Evolutionary conservation across 1,140 invertebrate species (phyloP).

Genomic region (Pseudomyrmex dendroicus): DNA sequence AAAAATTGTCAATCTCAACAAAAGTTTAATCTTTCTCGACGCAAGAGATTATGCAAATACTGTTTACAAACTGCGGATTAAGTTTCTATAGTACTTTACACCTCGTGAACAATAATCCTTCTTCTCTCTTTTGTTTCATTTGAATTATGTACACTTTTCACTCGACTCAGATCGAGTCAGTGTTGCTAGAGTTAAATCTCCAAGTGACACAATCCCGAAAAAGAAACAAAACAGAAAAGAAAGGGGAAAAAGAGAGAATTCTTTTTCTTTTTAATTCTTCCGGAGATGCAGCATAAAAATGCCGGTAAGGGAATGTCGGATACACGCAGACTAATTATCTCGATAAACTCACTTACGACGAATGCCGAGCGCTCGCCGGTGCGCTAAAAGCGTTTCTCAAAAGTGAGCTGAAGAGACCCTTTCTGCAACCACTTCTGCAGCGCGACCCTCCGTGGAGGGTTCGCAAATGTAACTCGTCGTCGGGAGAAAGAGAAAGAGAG

Average conservation of each 20-base stretch:
- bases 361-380: conserved; percentile 2
- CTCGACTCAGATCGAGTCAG: too few relatives aligned
- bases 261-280: background rate
- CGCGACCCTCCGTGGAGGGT: conserved; percentile 8
- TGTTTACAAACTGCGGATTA: background rate
- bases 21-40: background rate
- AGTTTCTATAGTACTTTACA: background rate
- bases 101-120: background rate
- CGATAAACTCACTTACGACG: conserved; percentile 36
- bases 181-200: too few relatives aligned
- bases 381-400: conserved; percentile 41
- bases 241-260: background rate
- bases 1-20: background rate
- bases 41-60: background rate
- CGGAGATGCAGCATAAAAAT: conserved; percentile 8
- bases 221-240: too few relatives aligned
- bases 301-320: conserved; percentile 1
- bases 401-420: conserved; percentile 31
- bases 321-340: conserved; percentile 42
- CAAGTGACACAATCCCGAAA: background rate
- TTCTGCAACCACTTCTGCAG: conserved; percentile 27
- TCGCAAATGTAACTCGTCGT: background rate
- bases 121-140: background rate
- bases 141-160: background rate
- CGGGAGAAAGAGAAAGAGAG: too few relatives aligned